These are phyloP conservation scores for Lymantria monacha DNA, from an alignment of 2,888 invertebrate genomes.

Conservation along the genomic window DNA sequence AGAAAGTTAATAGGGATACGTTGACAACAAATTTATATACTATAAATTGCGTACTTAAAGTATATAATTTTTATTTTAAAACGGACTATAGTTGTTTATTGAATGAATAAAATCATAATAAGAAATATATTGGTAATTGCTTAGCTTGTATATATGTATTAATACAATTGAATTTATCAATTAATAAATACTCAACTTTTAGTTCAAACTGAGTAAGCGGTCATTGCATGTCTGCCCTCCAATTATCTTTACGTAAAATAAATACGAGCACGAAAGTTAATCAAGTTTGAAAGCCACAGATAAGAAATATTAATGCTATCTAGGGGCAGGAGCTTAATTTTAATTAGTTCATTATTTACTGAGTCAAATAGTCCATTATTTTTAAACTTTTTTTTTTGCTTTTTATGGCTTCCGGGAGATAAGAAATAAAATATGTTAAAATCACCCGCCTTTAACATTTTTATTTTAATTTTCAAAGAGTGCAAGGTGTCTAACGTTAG, in stretches of 20 bases:
- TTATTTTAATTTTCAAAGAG: not conserved
- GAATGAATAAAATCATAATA: no score
- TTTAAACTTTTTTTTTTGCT: not conserved
- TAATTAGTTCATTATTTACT: slow-evolving; percentile 9
- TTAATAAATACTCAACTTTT: no score
- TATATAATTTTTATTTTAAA: no score
- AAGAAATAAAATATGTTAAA: not conserved
- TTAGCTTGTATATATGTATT: no score
- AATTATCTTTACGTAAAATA: slow-evolving; percentile 31
- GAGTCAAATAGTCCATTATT: slow-evolving; percentile 6
- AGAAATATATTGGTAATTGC: no score
- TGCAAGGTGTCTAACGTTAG: slow-evolving; percentile 6
- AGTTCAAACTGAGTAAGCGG: slow-evolving; percentile 8
- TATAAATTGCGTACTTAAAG: no score
- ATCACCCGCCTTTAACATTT: not conserved
- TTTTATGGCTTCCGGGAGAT: slow-evolving; percentile 4
- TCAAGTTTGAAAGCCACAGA: slow-evolving; percentile 23
- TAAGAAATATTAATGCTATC: slow-evolving; percentile 23
- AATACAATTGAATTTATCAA: no score
- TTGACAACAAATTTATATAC: no score
- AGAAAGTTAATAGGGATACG: no score
- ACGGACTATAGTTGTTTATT: no score
- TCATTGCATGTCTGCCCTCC: slow-evolving; percentile 33
- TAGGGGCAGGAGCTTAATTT: slow-evolving; percentile 1
- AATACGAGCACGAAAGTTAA: slow-evolving; percentile 26